phyloP scores from a whole-genome alignment of 1,140 invertebrate genomes.

The Hypothenemus hampei region DNA sequence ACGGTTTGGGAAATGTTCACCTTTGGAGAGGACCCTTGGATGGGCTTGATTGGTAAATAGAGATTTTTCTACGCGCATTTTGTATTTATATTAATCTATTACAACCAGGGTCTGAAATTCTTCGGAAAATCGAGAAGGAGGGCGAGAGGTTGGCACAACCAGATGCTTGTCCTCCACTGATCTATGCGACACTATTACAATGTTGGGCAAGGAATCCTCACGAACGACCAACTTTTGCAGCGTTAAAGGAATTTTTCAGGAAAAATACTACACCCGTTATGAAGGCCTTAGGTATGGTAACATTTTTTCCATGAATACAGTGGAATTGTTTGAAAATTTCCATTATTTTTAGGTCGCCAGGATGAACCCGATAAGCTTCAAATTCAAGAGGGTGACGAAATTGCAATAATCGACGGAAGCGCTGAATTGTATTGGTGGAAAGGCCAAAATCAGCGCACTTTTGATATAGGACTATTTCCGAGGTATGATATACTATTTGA shows the following conservation, averaged over 20 bases:
- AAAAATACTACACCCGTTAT: slow-evolving; percentile 64
- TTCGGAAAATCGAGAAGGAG: slow-evolving; percentile 88
- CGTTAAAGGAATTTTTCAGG: slow-evolving; percentile 68
- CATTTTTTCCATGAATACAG: neutral
- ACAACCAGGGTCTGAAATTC: slow-evolving; percentile 79
- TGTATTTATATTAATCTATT: neutral
- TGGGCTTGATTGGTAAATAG: slow-evolving; percentile 46
- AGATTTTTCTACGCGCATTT: slow-evolving; percentile 38
- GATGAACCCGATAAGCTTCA: slow-evolving; percentile 68
- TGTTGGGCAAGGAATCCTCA: slow-evolving; percentile 84
- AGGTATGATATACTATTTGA: slow-evolving; percentile 43
- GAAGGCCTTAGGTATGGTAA: slow-evolving; percentile 52
- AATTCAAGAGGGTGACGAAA: slow-evolving; percentile 78
- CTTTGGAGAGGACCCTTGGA: slow-evolving; percentile 87
- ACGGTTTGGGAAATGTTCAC: slow-evolving; percentile 91
- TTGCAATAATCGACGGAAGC: slow-evolving; percentile 86
- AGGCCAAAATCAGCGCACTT: slow-evolving; percentile 88
- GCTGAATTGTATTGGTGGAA: slow-evolving; percentile 94
- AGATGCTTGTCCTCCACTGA: slow-evolving; percentile 76
- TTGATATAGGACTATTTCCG: slow-evolving; percentile 77
- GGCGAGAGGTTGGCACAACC: slow-evolving; percentile 84
- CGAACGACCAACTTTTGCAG: slow-evolving; percentile 78
- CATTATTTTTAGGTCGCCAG: slow-evolving; percentile 48
- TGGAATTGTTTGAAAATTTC: too few relatives aligned
- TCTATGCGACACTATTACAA: slow-evolving; percentile 81